Percentiles rank a stretch among this genome's conserved stretches.
Evolutionary conservation across 1,140 invertebrate species (phyloP).

Genomic region (Plutomurus gul): DNA sequence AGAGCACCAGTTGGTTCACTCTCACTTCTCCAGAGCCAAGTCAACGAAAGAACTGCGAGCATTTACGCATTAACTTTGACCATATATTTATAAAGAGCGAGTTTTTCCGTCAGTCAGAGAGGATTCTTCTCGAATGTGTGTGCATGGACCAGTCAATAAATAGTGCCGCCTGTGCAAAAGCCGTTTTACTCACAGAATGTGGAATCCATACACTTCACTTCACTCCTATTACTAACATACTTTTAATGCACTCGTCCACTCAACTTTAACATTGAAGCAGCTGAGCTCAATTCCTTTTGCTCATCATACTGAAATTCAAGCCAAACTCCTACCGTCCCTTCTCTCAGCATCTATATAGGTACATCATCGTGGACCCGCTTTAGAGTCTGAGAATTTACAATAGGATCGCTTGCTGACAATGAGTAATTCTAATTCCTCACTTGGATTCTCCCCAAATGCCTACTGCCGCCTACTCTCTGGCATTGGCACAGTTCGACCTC

Average conservation of each 20-base stretch:
- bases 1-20: constrained; percentile 13
- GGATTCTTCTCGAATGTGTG: background rate
- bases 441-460: constrained; percentile 16
- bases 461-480: background rate
- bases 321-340: too few relatives aligned
- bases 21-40: background rate
- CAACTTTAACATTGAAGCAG: background rate
- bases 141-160: background rate
- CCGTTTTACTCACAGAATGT: background rate
- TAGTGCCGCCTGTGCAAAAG: background rate
- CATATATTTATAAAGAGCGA: background rate
- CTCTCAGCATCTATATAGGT: too few relatives aligned
- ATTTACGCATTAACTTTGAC: background rate
- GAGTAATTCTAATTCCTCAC: background rate
- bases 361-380: too few relatives aligned
- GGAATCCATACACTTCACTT: background rate
- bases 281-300: background rate
- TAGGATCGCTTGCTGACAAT: background rate
- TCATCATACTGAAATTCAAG: too few relatives aligned
- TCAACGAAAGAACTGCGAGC: background rate
- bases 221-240: background rate
- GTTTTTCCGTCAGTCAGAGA: background rate
- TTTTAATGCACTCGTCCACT: constrained; percentile 13
- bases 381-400: background rate
- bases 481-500: background rate